These are phyloP conservation scores for Typhlomys cinereus DNA, from an alignment of 2,113 vertebrate species.

Conservation along the genomic window DNA sequence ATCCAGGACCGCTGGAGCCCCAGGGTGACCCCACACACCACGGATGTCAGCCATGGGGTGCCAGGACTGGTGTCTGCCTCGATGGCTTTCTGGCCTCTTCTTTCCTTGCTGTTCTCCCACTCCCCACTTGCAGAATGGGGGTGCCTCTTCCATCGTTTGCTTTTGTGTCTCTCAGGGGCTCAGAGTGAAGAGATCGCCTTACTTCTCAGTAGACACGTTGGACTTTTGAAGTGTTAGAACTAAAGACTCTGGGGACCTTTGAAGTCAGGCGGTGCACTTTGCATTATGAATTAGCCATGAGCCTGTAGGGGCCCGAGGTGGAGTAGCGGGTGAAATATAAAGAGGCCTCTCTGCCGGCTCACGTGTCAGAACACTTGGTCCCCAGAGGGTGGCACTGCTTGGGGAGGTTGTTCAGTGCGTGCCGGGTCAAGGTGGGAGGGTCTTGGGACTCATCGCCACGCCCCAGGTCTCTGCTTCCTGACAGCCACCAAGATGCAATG, in stretches of 20 bases:
- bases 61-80: neutral
- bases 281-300: neutral
- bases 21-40: no score
- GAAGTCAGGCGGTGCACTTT: neutral
- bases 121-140: neutral
- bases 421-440: neutral
- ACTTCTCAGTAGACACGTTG: neutral
- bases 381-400: neutral
- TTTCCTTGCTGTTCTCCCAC: neutral
- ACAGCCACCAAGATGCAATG: neutral
- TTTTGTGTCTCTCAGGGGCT: neutral
- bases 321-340: neutral
- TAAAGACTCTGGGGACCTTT: neutral
- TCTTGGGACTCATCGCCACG: neutral
- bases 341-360: no score
- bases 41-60: no score
- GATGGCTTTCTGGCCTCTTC: neutral
- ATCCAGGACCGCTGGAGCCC: neutral
- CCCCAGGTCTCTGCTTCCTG: neutral
- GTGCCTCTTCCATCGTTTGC: neutral
- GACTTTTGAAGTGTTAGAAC: neutral
- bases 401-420: neutral
- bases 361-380: neutral
- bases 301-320: no score
- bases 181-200: neutral